phyloP scores from a whole-genome alignment of 2,888 invertebrate genomes.

The Pyrgus malvae region DNA sequence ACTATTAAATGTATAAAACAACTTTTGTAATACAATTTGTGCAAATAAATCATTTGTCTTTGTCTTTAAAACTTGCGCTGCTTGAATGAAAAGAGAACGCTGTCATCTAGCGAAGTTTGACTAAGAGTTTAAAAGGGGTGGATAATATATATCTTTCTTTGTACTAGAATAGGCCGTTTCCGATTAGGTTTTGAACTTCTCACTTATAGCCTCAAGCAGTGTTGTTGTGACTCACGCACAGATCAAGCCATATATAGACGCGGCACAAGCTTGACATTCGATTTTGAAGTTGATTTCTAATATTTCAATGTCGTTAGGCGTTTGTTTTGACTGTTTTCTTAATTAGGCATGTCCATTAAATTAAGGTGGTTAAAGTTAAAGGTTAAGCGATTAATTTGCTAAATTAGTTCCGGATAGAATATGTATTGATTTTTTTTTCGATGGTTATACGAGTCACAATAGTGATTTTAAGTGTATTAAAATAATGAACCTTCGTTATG shows the following conservation, averaged over 20 bases:
- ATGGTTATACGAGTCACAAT: not conserved
- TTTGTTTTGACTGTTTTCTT: constrained; percentile 22
- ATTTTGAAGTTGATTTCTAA: constrained; percentile 10
- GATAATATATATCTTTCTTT: not conserved
- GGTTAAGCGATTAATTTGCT: constrained; percentile 4
- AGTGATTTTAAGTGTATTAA: not conserved
- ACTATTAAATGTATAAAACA: too few species aligned
- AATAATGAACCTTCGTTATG: not conserved
- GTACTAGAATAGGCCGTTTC: not conserved
- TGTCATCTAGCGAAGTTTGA: too few species aligned
- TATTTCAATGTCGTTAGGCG: not conserved
- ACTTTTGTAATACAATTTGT: too few species aligned
- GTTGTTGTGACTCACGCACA: constrained; percentile 9
- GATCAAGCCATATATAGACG: constrained; percentile 16
- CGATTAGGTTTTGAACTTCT: not conserved
- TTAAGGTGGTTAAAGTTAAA: constrained; percentile 8
- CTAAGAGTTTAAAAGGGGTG: too few species aligned
- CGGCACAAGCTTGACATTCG: constrained; percentile 15
- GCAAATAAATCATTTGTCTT: too few species aligned
- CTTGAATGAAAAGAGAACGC: too few species aligned
- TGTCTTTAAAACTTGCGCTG: too few species aligned
- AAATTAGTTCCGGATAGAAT: not conserved
- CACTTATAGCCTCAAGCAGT: not conserved
- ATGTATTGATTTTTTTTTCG: too few species aligned
- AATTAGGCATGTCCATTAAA: constrained; percentile 8